Evolutionary conservation across 2,113 vertebrate genomes (phyloP).

Genomic region (Tinamus guttatus): DNA sequence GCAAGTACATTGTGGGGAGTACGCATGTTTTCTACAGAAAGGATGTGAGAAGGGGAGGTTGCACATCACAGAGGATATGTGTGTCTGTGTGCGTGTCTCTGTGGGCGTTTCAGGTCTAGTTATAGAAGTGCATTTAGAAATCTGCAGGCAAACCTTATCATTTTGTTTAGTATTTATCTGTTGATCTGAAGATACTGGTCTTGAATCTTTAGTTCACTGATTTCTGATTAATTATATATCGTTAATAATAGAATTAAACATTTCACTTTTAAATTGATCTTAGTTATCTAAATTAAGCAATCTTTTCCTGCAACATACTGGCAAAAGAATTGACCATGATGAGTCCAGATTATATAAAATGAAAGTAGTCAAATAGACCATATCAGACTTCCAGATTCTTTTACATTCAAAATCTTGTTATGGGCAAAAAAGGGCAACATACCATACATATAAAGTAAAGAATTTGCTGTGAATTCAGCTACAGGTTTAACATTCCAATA

Average conservation of each 20-base stretch:
- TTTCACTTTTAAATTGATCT: not conserved
- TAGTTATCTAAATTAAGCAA: not conserved
- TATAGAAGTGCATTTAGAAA: not conserved
- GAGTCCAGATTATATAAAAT: not conserved
- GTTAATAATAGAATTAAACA: not conserved
- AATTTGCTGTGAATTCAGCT: not conserved
- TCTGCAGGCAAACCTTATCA: not conserved
- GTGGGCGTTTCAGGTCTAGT: not conserved
- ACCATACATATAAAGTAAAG: not conserved
- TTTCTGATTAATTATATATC: not conserved
- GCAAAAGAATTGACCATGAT: not conserved
- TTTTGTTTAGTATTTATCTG: not conserved
- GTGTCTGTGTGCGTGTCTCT: rapidly evolving
- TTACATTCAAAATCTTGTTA: not conserved
- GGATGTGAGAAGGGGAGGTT: not conserved
- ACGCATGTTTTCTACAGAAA: not conserved
- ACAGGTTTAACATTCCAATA: not conserved
- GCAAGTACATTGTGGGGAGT: not conserved
- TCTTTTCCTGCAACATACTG: not conserved
- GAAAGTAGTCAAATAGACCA: not conserved
- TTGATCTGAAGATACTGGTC: not conserved
- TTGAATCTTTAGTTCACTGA: not conserved
- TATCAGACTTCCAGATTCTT: not conserved
- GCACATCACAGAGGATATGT: not conserved
- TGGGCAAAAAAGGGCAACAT: not conserved